phyloP scores from a whole-genome alignment of 1,140 invertebrate genomes.

The Macrotrachela quadricornifera region DNA sequence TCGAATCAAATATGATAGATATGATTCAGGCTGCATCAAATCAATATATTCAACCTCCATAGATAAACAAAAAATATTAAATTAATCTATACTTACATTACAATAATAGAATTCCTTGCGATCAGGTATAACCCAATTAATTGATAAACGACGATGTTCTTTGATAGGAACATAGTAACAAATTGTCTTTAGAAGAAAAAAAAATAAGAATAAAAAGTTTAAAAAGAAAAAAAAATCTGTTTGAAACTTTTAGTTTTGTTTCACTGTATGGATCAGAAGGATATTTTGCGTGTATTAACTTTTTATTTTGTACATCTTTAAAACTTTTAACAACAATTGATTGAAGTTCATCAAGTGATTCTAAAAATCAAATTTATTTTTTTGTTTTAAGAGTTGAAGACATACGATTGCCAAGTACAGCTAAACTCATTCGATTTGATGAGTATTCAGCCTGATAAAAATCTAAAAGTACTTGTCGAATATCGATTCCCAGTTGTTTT shows the following conservation, averaged over 20 bases:
- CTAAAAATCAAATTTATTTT: too few species aligned
- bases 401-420: conserved; percentile 50
- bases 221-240: too few species aligned
- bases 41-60: conserved; percentile 31
- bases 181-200: conserved; percentile 25
- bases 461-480: conserved; percentile 60
- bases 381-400: too few species aligned
- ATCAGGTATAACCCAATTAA: conserved; percentile 73
- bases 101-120: conserved; percentile 50
- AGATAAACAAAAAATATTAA: too few species aligned
- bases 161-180: conserved; percentile 66
- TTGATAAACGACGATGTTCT: conserved; percentile 60
- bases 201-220: too few species aligned
- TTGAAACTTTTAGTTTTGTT: not conserved
- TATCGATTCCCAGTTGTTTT: conserved; percentile 50
- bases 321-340: conserved; percentile 55
- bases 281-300: conserved; percentile 28
- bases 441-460: conserved; percentile 84
- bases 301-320: conserved; percentile 51
- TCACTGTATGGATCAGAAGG: too few species aligned
- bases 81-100: too few species aligned
- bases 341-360: conserved; percentile 64
- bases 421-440: conserved; percentile 66
- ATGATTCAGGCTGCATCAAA: conserved; percentile 48
- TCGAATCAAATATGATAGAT: conserved; percentile 57